A percentile compares a stretch with the other conserved stretches of the same genome.
phyloP scores from a whole-genome alignment of 2,888 invertebrate genomes.

The Acanthosoma haemorrhoidale region DNA sequence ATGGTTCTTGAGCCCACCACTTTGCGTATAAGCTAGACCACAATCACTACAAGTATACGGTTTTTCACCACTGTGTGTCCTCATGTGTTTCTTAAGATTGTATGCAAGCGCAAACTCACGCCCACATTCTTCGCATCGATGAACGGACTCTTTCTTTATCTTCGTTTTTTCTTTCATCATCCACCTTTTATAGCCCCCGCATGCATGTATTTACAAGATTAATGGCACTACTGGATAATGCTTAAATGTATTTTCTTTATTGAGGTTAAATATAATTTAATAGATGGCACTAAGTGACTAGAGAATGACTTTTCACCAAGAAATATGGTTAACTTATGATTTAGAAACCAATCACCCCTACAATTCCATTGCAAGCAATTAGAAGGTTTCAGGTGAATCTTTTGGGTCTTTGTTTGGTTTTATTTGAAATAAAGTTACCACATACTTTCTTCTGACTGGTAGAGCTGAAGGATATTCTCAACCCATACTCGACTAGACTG shows the following conservation, averaged over 20 bases:
- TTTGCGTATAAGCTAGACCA: slow-evolving; percentile 58
- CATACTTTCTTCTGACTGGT: background rate
- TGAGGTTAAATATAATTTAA: slow-evolving; percentile 14
- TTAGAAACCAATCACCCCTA: slow-evolving; percentile 27
- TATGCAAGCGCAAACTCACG: slow-evolving; percentile 60
- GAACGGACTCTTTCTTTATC: slow-evolving; percentile 37
- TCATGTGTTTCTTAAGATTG: slow-evolving; percentile 62
- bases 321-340: slow-evolving; percentile 23
- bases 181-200: slow-evolving; percentile 18
- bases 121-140: slow-evolving; percentile 58
- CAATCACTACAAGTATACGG: slow-evolving; percentile 61
- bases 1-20: slow-evolving; percentile 61
- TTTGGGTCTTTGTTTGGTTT: slow-evolving; percentile 6
- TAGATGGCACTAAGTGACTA: slow-evolving; percentile 27
- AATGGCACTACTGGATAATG: slow-evolving; percentile 21
- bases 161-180: slow-evolving; percentile 26
- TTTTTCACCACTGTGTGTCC: slow-evolving; percentile 60
- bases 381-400: slow-evolving; percentile 14
- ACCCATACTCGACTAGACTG: slow-evolving; percentile 14
- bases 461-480: background rate
- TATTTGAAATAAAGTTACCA: slow-evolving; percentile 24
- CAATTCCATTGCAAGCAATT: slow-evolving; percentile 26
- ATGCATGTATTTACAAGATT: slow-evolving; percentile 26
- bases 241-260: background rate
- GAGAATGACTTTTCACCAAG: slow-evolving; percentile 25